Percentiles rank a stretch among this genome's conserved stretches.
Evolutionary conservation across 2,888 invertebrate species (phyloP).

Genomic region (Cybosia mesomella): DNA sequence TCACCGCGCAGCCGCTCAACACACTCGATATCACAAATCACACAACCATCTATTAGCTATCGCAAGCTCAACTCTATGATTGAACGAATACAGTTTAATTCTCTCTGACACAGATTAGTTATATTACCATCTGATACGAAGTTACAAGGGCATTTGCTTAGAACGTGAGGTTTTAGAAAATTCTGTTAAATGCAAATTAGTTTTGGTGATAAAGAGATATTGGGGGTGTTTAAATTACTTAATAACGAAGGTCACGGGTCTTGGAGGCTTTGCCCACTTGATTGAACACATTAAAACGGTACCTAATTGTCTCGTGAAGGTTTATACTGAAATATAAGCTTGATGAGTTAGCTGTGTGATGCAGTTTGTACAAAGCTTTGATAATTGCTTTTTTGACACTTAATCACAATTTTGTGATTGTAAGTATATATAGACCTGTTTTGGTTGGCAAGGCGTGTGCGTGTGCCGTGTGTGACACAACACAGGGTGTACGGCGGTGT

Average conservation of each 20-base stretch:
- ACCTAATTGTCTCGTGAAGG: constrained; percentile 19
- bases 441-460: constrained; percentile 3
- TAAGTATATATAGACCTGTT: not conserved
- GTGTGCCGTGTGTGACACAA: constrained; percentile 9
- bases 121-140: constrained; percentile 33
- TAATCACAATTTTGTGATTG: constrained; percentile 36
- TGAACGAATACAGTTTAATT: constrained; percentile 38
- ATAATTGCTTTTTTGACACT: constrained; percentile 26
- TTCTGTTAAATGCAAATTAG: constrained; percentile 78
- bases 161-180: constrained; percentile 77
- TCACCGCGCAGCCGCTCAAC: constrained; percentile 79
- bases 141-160: constrained; percentile 67
- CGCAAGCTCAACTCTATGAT: constrained; percentile 65
- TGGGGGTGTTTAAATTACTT: constrained; percentile 64
- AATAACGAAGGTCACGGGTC: constrained; percentile 47
- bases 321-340: constrained; percentile 18
- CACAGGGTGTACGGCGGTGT: constrained; percentile 18
- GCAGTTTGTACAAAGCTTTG: not conserved
- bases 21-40: constrained; percentile 71
- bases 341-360: not conserved
- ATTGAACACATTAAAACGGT: constrained; percentile 28
- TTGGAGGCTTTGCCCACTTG: constrained; percentile 36
- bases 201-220: constrained; percentile 67
- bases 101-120: constrained; percentile 34
- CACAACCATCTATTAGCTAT: constrained; percentile 65